phyloP scores from a whole-genome alignment of 2,113 vertebrate genomes.

The Tricholaema leucomelas region DNA sequence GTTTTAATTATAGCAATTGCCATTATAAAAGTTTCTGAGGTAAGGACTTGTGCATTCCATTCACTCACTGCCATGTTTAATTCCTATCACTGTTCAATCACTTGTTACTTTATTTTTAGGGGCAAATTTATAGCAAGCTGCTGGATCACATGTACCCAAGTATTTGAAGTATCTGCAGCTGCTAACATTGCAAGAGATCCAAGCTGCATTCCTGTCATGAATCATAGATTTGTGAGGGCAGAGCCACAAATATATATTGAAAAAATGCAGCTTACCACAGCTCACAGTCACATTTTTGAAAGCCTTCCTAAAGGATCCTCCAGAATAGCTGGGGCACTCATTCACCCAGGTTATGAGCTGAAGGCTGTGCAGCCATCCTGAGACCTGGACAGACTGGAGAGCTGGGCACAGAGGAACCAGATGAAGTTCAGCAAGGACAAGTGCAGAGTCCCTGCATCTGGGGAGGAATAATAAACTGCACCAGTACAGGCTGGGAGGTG shows the following conservation, averaged over 20 bases:
- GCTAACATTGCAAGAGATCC: slow-evolving; percentile 84
- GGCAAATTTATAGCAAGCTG: slow-evolving; percentile 83
- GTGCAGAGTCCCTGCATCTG: too few species aligned
- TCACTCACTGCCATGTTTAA: slow-evolving; percentile 78
- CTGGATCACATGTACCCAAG: slow-evolving; percentile 83
- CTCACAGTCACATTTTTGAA: slow-evolving; percentile 33
- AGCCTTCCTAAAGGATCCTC: not conserved
- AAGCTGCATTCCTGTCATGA: slow-evolving; percentile 82
- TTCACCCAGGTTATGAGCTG: not conserved
- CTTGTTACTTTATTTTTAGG: slow-evolving; percentile 87
- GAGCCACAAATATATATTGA: slow-evolving; percentile 64
- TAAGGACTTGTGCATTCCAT: slow-evolving; percentile 80
- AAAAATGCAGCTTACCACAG: slow-evolving; percentile 56
- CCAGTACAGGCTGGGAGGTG: too few species aligned
- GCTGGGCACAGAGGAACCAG: too few species aligned
- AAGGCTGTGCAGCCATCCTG: too few species aligned
- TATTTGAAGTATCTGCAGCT: slow-evolving; percentile 86
- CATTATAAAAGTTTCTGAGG: slow-evolving; percentile 77
- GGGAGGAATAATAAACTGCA: too few species aligned
- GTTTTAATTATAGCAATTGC: slow-evolving; percentile 77
- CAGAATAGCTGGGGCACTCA: not conserved
- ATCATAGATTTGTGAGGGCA: slow-evolving; percentile 78
- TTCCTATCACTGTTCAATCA: slow-evolving; percentile 81
- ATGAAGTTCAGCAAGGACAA: too few species aligned
- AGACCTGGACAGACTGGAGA: too few species aligned